A percentile compares a stretch with the other conserved stretches of the same genome.
Conservation (phyloP, 2,113 vertebrate genomes). For the Heterocephalus glaber region DNA sequence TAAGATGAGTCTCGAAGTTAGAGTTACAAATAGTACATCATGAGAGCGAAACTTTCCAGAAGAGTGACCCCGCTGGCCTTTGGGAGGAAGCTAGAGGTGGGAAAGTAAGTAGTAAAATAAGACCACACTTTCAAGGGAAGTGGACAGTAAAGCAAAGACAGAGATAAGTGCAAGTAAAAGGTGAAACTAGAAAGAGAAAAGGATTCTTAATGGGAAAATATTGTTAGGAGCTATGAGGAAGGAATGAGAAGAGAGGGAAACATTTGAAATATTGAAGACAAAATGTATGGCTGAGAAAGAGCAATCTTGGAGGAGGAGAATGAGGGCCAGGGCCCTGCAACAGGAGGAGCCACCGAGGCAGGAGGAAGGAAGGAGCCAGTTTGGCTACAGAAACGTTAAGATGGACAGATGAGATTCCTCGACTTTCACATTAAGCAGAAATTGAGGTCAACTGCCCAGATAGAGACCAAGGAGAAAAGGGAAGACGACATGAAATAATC, state of each 20-base stretch:
- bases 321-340: neutral
- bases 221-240: neutral
- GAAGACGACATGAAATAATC: neutral
- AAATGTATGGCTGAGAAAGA: neutral
- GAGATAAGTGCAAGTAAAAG: neutral
- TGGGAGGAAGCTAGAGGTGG: neutral
- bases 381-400: neutral
- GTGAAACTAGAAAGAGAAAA: neutral
- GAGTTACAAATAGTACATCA: neutral
- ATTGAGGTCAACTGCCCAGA: neutral
- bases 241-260: neutral
- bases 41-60: neutral
- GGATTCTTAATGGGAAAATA: neutral
- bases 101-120: neutral
- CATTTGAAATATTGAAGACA: neutral
- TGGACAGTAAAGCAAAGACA: neutral
- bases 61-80: neutral
- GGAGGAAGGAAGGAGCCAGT: neutral
- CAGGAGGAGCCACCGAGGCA: neutral
- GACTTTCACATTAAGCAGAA: neutral
- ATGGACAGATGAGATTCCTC: neutral
- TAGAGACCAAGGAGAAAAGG: neutral
- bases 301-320: neutral
- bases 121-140: neutral
- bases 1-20: neutral